Evolutionary conservation across 2,888 invertebrate species (phyloP).

Genomic region (Neria commutata): DNA sequence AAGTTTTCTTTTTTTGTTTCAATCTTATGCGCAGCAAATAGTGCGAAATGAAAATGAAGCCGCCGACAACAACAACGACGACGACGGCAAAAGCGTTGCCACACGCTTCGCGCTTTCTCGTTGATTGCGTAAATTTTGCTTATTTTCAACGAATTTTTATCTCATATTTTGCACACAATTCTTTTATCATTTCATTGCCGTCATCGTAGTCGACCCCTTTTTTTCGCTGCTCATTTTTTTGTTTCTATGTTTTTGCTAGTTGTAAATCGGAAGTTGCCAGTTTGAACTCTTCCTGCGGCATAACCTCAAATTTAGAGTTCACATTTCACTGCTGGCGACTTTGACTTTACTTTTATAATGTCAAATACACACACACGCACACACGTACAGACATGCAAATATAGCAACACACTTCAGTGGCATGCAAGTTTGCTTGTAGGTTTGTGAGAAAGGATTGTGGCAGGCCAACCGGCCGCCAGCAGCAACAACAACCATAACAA

Average conservation of each 20-base stretch:
- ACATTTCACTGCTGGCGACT: not conserved
- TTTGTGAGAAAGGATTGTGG: slow-evolving; percentile 6
- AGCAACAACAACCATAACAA: not conserved
- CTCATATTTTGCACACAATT: slow-evolving; percentile 1
- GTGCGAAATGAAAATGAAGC: not conserved
- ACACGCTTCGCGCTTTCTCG: too few relatives aligned
- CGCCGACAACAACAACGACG: too few relatives aligned
- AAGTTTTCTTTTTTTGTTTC: too few relatives aligned
- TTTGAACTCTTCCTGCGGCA: not conserved
- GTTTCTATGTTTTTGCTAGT: not conserved
- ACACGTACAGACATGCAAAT: not conserved
- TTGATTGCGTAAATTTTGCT: too few relatives aligned
- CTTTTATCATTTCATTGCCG: not conserved
- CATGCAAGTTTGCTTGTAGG: slow-evolving; percentile 5
- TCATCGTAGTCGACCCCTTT: too few relatives aligned
- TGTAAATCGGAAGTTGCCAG: not conserved
- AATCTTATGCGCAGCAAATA: too few relatives aligned
- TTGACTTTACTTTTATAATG: not conserved
- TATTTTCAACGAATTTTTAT: too few relatives aligned
- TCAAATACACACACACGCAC: not conserved
- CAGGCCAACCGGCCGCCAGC: not conserved
- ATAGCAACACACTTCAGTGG: slow-evolving; percentile 3
- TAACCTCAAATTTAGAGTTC: not conserved
- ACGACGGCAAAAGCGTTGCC: too few relatives aligned
- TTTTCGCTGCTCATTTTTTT: too few relatives aligned